Percentiles rank a stretch among this genome's conserved stretches.
Evolutionary conservation across 2,888 invertebrate species (phyloP).

Genomic region (Chrysotoxum bicinctum): DNA sequence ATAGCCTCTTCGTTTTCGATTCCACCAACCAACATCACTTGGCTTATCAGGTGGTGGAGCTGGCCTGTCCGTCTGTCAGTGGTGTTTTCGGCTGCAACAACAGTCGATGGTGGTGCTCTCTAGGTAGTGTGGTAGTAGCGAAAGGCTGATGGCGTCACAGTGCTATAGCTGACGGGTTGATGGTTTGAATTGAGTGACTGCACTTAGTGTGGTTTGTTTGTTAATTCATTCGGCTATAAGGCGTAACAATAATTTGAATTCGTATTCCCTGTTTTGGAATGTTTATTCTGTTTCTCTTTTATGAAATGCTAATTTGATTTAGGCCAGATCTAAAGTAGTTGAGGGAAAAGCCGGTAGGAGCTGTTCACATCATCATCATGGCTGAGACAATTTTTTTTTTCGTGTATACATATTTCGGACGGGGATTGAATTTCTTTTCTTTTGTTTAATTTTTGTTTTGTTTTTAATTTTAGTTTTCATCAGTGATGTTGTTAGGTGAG

Average conservation of each 20-base stretch:
- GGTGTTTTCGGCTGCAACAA: slow-evolving; percentile 13
- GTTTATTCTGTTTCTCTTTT: slow-evolving; percentile 54
- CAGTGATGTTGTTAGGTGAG: slow-evolving; percentile 13
- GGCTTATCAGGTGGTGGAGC: slow-evolving; percentile 29
- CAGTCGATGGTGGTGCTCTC: not conserved
- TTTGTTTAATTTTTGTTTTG: slow-evolving; percentile 8
- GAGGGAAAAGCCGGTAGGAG: slow-evolving; percentile 64
- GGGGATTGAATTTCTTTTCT: slow-evolving; percentile 22
- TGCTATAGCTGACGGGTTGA: slow-evolving; percentile 47
- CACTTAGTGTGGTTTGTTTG: slow-evolving; percentile 71
- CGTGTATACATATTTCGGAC: not conserved
- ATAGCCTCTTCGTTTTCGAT: slow-evolving; percentile 27
- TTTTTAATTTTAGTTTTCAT: slow-evolving; percentile 8
- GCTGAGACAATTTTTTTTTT: slow-evolving; percentile 15
- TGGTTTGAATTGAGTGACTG: slow-evolving; percentile 62
- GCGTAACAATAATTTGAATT: slow-evolving; percentile 68
- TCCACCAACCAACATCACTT: slow-evolving; percentile 12
- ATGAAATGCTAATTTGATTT: slow-evolving; percentile 71
- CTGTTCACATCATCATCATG: slow-evolving; percentile 60
- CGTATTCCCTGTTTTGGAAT: slow-evolving; percentile 48
- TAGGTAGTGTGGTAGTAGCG: not conserved
- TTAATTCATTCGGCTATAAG: slow-evolving; percentile 68
- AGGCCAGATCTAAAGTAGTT: slow-evolving; percentile 23
- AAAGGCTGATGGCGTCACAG: slow-evolving; percentile 32
- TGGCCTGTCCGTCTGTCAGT: slow-evolving; percentile 22